Evolutionary conservation across 2,113 vertebrate genomes (phyloP).

Genomic region (Marmota flaviventris): DNA sequence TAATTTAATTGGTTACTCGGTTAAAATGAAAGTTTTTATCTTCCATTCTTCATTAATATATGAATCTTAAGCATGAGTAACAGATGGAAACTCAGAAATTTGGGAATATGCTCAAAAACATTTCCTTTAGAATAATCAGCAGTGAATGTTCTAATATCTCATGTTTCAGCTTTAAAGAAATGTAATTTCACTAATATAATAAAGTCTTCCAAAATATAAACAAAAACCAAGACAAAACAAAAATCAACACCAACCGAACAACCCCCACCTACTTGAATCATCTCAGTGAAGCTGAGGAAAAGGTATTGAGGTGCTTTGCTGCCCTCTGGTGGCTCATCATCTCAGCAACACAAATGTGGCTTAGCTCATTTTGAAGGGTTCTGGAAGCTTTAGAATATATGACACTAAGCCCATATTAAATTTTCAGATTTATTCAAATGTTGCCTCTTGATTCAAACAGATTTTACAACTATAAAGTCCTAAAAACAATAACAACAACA

Average conservation of each 20-base stretch:
- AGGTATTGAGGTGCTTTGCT: conserved; percentile 79
- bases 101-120: not conserved
- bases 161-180: conserved; percentile 1
- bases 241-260: not conserved
- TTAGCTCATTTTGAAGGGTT: not conserved
- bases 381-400: not conserved
- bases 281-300: not conserved
- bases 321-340: conserved; percentile 81
- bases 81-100: conserved; percentile 17
- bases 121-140: conserved; percentile 17
- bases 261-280: not conserved
- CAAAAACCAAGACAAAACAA: not conserved
- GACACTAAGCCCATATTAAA: not conserved
- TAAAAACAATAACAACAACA: not conserved
- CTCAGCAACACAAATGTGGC: not conserved
- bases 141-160: not conserved
- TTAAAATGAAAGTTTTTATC: conserved; percentile 45
- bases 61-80: not conserved
- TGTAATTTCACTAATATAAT: not conserved
- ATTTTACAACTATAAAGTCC: not conserved
- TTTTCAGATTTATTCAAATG: not conserved
- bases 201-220: not conserved
- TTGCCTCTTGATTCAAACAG: not conserved
- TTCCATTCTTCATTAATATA: not conserved
- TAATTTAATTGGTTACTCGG: conserved; percentile 62